Base-by-base conservation (phyloP, 2,888 invertebrate species). In the Caenorhabditis becei region DNA sequence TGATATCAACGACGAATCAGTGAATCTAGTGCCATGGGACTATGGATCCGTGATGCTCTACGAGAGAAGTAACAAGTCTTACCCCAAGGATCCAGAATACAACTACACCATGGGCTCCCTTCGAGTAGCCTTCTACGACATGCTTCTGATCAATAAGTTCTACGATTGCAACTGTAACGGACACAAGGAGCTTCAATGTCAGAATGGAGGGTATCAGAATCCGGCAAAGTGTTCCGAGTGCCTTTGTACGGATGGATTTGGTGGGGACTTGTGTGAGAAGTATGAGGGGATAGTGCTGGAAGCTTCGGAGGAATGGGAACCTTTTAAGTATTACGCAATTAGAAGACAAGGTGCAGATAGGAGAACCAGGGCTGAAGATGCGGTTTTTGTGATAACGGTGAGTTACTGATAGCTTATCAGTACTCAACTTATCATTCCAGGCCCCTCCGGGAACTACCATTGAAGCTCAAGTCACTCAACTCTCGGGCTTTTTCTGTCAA, bases 191-290 rank as follows among this genome's bases (percentile, higher is more conserved):
- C 23, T 67, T 1, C 41, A 62, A n/a, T 77, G 75, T 35, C 41
- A 77, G 49, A 53, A 77, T 26, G 75, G 75, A 32, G 75, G 75
- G 20, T 61, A 62, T 32, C 61, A 44, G 20, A 77, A 77, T 37
- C 75, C 75, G 1, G 41, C 66, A 0, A 54, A 61, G 3, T 77
- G 75, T 24, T 47, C 61, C 11, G 23, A 35, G 7, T 77, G 75
- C 24, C 23, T 62, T 5, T 93, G 93, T 84, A 92, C 91, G 2
- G 86, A 89, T 7, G 92, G 92, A 14, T 93, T 92, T 86, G 86
- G 88, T 7, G 92, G 93, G 69, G 87, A 92, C 37, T 88, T 91
- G 72, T 93, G 93, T 87, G 92, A 91, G 85, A 87, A 86, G 92
- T 92, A 86, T 86, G 91, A 78, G 0, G 67, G 67, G 14, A 3